Percentiles rank a stretch among this genome's conserved stretches.
Evolutionary conservation across 2,888 invertebrate species (phyloP).

Genomic region (Lapara coniferarum): DNA sequence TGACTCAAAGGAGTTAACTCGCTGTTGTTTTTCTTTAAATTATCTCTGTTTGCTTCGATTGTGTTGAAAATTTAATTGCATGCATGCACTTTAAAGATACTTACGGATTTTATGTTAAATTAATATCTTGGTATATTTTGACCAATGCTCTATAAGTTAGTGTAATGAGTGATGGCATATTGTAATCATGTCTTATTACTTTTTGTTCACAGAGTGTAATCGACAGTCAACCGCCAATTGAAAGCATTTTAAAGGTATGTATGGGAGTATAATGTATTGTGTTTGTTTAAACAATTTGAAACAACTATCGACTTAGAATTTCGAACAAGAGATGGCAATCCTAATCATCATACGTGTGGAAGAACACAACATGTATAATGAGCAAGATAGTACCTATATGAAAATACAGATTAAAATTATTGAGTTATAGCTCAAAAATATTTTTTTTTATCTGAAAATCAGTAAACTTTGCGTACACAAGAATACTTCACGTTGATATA

Average conservation of each 20-base stretch:
- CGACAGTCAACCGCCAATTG: conserved; percentile 84
- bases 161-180: no score
- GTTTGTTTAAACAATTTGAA: conserved; percentile 1
- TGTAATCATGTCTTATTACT: conserved; percentile 6
- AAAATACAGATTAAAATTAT: no score
- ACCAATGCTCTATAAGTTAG: no score
- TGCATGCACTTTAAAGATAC: background rate
- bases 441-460: no score
- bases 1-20: background rate
- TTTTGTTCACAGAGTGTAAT: conserved; percentile 69
- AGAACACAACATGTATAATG: no score
- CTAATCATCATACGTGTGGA: no score
- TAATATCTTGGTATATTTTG: no score
- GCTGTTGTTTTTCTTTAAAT: background rate
- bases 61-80: background rate
- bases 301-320: background rate
- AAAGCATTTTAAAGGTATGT: conserved; percentile 87
- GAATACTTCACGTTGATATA: background rate
- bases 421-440: no score
- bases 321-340: no score
- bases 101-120: background rate
- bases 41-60: no score
- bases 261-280: background rate
- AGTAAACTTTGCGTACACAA: no score
- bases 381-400: no score